phyloP scores from a whole-genome alignment of 2,888 invertebrate species.

The Ophraella communa region DNA sequence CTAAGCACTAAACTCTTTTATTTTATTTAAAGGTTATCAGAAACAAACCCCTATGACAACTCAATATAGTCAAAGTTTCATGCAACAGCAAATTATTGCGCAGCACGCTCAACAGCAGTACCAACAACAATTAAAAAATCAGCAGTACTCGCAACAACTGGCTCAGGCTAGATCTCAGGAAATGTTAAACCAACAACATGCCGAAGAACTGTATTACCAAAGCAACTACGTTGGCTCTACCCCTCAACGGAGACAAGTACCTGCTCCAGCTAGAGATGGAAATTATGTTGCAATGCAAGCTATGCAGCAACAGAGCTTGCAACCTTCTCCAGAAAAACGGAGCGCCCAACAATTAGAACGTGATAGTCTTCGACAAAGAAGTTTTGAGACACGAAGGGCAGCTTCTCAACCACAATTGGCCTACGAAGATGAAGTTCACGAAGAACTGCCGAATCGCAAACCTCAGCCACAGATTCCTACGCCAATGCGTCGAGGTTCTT shows the following conservation, averaged over 20 bases:
- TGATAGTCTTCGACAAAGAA: slow-evolving; percentile 66
- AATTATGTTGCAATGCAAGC: slow-evolving; percentile 48
- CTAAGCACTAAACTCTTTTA: background rate
- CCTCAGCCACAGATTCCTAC: slow-evolving; percentile 57
- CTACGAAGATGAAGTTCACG: slow-evolving; percentile 60
- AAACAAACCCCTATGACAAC: slow-evolving; percentile 59
- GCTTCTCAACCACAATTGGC: slow-evolving; percentile 73
- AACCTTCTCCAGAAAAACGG: slow-evolving; percentile 59
- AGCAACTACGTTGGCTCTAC: slow-evolving; percentile 46
- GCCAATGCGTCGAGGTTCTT: slow-evolving; percentile 63
- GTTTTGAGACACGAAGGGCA: slow-evolving; percentile 67
- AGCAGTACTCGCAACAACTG: slow-evolving; percentile 53
- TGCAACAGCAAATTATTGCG: slow-evolving; percentile 62
- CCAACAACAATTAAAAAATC: slow-evolving; percentile 47
- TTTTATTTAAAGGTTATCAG: slow-evolving; percentile 59
- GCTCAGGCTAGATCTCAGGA: slow-evolving; percentile 64
- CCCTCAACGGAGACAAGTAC: slow-evolving; percentile 42
- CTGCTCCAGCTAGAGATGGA: slow-evolving; percentile 42
- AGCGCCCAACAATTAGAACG: slow-evolving; percentile 70
- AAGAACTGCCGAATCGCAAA: slow-evolving; percentile 40
- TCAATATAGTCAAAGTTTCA: slow-evolving; percentile 57
- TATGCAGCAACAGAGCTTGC: slow-evolving; percentile 16
- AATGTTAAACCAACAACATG: slow-evolving; percentile 61
- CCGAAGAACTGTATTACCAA: slow-evolving; percentile 54
- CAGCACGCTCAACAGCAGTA: slow-evolving; percentile 51